Base-by-base conservation (phyloP, 2,797 vertebrate species). In the Pantherophis vulpinus region DNA sequence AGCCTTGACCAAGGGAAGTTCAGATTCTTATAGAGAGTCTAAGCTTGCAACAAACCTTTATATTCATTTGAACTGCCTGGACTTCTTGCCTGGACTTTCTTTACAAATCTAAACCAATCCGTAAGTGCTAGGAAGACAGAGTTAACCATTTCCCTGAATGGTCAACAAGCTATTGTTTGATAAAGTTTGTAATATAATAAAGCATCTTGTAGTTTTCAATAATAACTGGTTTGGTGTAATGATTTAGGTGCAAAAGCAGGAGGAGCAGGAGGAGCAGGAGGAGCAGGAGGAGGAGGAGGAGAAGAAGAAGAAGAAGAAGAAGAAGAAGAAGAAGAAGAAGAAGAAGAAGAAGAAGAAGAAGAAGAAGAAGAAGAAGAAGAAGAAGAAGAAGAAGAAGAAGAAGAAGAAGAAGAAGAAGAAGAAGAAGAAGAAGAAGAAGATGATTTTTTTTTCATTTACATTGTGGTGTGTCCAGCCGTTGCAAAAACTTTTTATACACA, bases 211-310 rank as follows among this genome's bases (percentile, higher is more conserved):
- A 37, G 16, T 74, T 74, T 74, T 74, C 70, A 74, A 20, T 37
- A 74, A 74, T 16, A 37, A 37, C 32, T 18, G 6, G 32, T 37
- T 74, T 42, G 70, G 70, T 79, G 32, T 79, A 42, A 37, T 37
- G 8, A 20, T 79, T 79, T 20, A 79, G 70, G 8, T 18, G 18
- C 32, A 20, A 37, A 20, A 6, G 63, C 12, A 61, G 8, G 7
- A 61, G 60, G 1, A 61, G 29, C 4, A 29, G 27, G 4, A 63
- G 20, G 2, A 23, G 59, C 0, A 25, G 20, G 1, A 8, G 59
- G 1, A 25, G 59, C 0, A 25, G 18, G 2, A 59, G 58, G 0
- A 59, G 58, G 2, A 60, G 59, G 0, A 25, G 59, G 2, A 60
- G 60, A 1, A 63, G 60, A 3, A 63, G 25, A 2, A 25, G 25